phyloP scores from a whole-genome alignment of 1,140 invertebrate species.

The Ceratina australensis region DNA sequence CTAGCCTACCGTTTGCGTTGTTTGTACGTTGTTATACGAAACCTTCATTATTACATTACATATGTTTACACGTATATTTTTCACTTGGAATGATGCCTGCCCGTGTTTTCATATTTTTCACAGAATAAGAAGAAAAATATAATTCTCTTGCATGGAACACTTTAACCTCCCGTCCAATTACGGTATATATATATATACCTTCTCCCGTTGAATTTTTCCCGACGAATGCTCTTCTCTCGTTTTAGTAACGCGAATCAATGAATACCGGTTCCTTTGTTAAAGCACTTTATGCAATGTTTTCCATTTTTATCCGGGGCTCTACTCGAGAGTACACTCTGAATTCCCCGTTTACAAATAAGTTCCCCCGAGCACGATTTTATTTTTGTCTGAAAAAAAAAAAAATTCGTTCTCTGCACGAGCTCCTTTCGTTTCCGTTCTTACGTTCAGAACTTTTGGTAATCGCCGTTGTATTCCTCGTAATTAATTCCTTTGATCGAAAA shows the following conservation, averaged over 20 bases:
- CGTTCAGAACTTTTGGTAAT: not conserved
- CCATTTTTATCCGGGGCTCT: not conserved
- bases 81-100: constrained; percentile 64
- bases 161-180: constrained; percentile 21
- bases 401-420: constrained; percentile 15
- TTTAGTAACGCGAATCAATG: not conserved
- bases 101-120: constrained; percentile 52
- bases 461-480: constrained; percentile 17
- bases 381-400: not conserved
- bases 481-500: constrained; percentile 29
- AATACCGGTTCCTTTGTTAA: constrained; percentile 8
- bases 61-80: constrained; percentile 43
- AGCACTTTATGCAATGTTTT: not conserved
- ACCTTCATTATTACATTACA: constrained; percentile 47
- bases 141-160: constrained; percentile 48
- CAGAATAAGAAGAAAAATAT: constrained; percentile 37
- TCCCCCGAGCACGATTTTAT: constrained; percentile 20
- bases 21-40: constrained; percentile 55
- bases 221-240: constrained; percentile 13
- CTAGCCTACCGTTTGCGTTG: constrained; percentile 59
- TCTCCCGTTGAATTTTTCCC: constrained; percentile 31
- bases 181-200: constrained; percentile 33
- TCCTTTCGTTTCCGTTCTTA: not conserved
- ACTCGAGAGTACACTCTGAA: not conserved
- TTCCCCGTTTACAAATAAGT: not conserved